Conservation (phyloP, 1,140 invertebrate species). For the Neuroterus valhalla region DNA sequence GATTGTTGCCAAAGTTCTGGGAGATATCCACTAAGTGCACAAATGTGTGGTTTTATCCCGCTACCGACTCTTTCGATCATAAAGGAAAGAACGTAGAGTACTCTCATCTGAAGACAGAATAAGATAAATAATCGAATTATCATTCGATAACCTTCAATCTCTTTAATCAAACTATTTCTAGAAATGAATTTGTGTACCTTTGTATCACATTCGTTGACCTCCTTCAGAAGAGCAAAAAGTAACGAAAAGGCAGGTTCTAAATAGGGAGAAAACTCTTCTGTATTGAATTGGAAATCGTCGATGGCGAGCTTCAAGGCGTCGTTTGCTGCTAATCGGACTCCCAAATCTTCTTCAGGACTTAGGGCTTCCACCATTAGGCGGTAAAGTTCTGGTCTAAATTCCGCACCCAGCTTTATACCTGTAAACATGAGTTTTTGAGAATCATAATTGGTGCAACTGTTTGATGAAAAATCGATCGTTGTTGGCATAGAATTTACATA, state of each 20-base stretch:
- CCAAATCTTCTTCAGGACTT: constrained; percentile 84
- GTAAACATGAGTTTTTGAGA: constrained; percentile 25
- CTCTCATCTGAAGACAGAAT: constrained; percentile 82
- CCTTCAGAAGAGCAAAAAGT: constrained; percentile 89
- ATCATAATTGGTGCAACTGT: not conserved
- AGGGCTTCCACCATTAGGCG: constrained; percentile 85
- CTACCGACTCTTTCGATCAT: constrained; percentile 90
- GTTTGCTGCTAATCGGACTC: constrained; percentile 88
- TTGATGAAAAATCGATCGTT: not conserved
- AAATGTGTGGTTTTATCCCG: constrained; percentile 82
- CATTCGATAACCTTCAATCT: constrained; percentile 17
- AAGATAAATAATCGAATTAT: constrained; percentile 22
- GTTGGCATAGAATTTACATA: not conserved
- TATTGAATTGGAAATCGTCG: constrained; percentile 94
- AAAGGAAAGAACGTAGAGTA: constrained; percentile 92
- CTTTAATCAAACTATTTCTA: constrained; percentile 33
- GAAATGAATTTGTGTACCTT: constrained; percentile 78
- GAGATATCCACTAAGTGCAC: constrained; percentile 86
- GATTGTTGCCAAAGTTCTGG: constrained; percentile 92
- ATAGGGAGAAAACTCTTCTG: constrained; percentile 89
- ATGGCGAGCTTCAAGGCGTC: constrained; percentile 86
- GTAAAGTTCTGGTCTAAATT: constrained; percentile 88
- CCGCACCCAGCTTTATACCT: constrained; percentile 88
- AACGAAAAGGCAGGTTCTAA: constrained; percentile 85
- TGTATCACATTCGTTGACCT: constrained; percentile 93